phyloP scores from a whole-genome alignment of 2,888 invertebrate species.

The Stegana nigrithorax region DNA sequence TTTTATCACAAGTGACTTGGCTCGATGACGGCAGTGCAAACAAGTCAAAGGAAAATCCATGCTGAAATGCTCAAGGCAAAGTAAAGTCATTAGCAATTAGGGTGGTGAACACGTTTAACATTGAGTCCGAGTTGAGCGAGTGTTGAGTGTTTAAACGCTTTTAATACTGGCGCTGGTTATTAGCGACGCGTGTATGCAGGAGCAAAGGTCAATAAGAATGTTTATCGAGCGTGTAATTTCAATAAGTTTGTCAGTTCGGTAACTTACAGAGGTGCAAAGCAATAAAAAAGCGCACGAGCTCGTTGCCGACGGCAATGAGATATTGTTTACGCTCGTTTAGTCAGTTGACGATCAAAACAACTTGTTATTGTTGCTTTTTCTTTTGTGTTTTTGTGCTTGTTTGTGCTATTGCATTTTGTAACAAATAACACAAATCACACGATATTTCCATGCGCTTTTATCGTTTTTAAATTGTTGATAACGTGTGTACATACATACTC shows the following conservation, averaged over 20 bases:
- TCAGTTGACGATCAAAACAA: constrained; percentile 49
- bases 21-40: background rate
- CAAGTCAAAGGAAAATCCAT: no score
- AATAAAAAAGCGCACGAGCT: background rate
- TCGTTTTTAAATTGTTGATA: constrained; percentile 20
- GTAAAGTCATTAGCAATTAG: no score
- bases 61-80: no score
- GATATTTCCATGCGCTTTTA: constrained; percentile 28
- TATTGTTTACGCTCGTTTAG: constrained; percentile 43
- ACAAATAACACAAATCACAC: constrained; percentile 29
- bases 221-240: no score
- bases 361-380: constrained; percentile 34
- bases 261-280: no score
- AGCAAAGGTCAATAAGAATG: no score
- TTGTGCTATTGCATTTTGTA: constrained; percentile 34
- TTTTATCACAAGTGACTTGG: background rate
- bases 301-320: background rate
- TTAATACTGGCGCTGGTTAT: no score
- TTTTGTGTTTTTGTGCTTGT: background rate
- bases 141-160: no score
- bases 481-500: constrained; percentile 28
- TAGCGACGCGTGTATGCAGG: no score
- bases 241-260: no score
- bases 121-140: no score
- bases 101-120: no score